Conservation (phyloP, 2,113 vertebrate species). For the Corythoichthys haematopterus region DNA sequence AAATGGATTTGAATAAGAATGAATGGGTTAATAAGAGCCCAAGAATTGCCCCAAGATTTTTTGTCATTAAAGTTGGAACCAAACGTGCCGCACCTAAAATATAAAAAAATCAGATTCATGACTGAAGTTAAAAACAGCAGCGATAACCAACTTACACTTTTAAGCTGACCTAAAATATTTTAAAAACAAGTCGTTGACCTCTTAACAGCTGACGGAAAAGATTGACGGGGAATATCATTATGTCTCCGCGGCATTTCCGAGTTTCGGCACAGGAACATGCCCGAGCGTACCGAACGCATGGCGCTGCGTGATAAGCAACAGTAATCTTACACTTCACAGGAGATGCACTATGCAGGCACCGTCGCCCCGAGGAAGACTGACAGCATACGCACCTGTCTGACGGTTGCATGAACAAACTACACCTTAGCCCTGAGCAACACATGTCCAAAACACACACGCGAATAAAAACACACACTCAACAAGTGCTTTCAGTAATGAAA, state of each 20-base stretch:
- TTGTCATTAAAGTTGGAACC: too few relatives aligned
- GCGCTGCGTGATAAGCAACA: conserved; percentile 63
- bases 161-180: background rate
- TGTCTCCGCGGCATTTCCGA: conserved; percentile 51
- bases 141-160: background rate
- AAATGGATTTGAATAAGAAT: too few relatives aligned
- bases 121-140: too few relatives aligned
- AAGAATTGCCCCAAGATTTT: too few relatives aligned
- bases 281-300: conserved; percentile 37
- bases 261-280: conserved; percentile 46
- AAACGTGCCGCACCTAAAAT: too few relatives aligned
- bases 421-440: conserved; percentile 43
- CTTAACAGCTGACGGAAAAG: conserved; percentile 42
- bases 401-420: conserved; percentile 35
- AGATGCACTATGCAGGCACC: conserved; percentile 47
- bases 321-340: conserved; percentile 66
- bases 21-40: too few relatives aligned
- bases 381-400: conserved; percentile 56
- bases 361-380: conserved; percentile 36
- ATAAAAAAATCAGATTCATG: too few relatives aligned
- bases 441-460: background rate
- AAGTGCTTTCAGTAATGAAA: background rate
- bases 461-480: background rate
- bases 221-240: conserved; percentile 52
- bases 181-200: background rate